Conservation (phyloP, 2,113 vertebrate genomes). For the Brienomyrus longianalis region DNA sequence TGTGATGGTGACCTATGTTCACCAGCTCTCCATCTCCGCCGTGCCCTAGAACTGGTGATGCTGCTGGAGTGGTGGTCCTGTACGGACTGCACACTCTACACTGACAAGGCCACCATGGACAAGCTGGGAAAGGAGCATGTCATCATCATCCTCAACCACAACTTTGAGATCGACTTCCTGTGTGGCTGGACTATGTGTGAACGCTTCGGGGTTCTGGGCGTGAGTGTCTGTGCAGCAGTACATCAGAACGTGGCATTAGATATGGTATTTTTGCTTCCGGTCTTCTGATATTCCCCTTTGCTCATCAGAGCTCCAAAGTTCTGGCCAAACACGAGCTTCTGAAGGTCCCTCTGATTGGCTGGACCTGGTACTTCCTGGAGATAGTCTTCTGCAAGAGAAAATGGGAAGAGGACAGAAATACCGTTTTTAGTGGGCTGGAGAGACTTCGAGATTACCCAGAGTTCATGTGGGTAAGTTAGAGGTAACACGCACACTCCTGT, state of each 20-base stretch:
- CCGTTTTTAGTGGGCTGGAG: constrained; percentile 71
- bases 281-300: background rate
- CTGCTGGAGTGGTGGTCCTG: constrained; percentile 97
- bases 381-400: constrained; percentile 96
- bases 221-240: constrained; percentile 48
- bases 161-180: constrained; percentile 95
- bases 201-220: constrained; percentile 86
- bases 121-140: constrained; percentile 87
- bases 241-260: background rate
- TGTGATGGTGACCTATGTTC: background rate
- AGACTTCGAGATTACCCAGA: constrained; percentile 85
- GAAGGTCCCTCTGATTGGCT: constrained; percentile 91
- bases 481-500: background rate
- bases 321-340: constrained; percentile 91
- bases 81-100: constrained; percentile 90
- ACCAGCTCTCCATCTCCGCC: background rate
- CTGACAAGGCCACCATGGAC: constrained; percentile 76
- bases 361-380: constrained; percentile 99
- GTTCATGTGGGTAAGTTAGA: constrained; percentile 87
- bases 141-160: constrained; percentile 96
- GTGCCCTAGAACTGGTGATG: constrained; percentile 83
- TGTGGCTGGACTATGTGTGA: constrained; percentile 99
- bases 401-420: constrained; percentile 93
- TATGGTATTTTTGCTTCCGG: background rate
- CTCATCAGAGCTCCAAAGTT: constrained; percentile 86